These are phyloP conservation scores for Parasteatoda tepidariorum DNA, from an alignment of 1,140 invertebrate species.

Conservation along the genomic window DNA sequence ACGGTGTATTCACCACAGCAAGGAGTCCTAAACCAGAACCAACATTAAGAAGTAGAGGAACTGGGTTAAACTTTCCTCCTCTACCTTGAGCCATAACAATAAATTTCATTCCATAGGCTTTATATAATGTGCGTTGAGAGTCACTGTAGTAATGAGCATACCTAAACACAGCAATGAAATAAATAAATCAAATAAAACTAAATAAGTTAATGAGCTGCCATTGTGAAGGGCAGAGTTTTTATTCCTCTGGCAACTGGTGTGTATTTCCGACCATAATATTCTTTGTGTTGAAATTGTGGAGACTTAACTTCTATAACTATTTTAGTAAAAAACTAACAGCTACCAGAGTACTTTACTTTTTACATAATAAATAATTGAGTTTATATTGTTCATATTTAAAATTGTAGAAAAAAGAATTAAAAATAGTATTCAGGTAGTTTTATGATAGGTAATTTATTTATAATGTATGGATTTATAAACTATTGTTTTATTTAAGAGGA, in stretches of 20 bases:
- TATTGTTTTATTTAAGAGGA: no score
- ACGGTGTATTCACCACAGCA: slow-evolving; percentile 68
- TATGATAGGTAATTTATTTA: no score
- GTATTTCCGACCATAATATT: neutral
- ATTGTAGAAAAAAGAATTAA: no score
- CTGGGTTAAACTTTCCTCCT: slow-evolving; percentile 71
- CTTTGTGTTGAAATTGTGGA: no score
- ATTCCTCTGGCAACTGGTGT: neutral
- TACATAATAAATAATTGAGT: no score
- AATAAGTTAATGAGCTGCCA: neutral
- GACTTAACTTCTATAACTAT: no score
- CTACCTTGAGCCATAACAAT: slow-evolving; percentile 70
- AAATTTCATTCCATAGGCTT: slow-evolving; percentile 73
- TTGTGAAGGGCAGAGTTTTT: neutral
- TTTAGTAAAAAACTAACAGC: no score
- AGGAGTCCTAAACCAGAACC: slow-evolving; percentile 72
- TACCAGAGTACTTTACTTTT: no score
- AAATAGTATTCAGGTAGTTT: no score
- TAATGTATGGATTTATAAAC: no score
- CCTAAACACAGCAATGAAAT: slow-evolving; percentile 61
- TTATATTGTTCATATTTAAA: no score
- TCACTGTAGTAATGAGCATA: slow-evolving; percentile 70
- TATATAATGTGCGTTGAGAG: slow-evolving; percentile 69
- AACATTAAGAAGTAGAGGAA: slow-evolving; percentile 71
- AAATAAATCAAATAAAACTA: neutral